These are phyloP conservation scores for Campaea margaritaria DNA, from an alignment of 2,888 invertebrate genomes.

Conservation along the genomic window DNA sequence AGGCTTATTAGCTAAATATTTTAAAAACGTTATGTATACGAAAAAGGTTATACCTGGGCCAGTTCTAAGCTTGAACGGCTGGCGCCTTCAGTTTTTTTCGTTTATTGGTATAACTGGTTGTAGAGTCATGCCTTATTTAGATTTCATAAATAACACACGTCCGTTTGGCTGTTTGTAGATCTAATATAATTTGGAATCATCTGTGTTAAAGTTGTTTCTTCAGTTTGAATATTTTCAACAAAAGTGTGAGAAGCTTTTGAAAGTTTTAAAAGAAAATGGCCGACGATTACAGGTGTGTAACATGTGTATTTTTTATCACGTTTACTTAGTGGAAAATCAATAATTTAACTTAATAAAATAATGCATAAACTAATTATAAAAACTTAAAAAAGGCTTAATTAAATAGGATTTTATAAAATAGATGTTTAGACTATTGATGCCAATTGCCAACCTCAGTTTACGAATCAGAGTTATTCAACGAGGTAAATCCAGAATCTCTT, in stretches of 20 bases:
- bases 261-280: slow-evolving; percentile 26
- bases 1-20: not conserved
- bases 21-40: not conserved
- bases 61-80: slow-evolving; percentile 1
- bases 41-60: not conserved
- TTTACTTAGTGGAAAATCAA: too few relatives aligned
- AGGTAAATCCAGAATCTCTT: too few relatives aligned
- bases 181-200: not conserved
- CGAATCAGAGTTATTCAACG: too few relatives aligned
- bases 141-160: not conserved
- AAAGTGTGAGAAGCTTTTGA: not conserved
- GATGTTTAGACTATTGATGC: too few relatives aligned
- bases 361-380: too few relatives aligned
- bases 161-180: not conserved
- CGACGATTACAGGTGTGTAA: slow-evolving; percentile 40
- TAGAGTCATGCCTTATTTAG: slow-evolving; percentile 2
- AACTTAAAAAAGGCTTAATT: too few relatives aligned
- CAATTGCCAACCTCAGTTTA: too few relatives aligned
- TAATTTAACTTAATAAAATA: too few relatives aligned
- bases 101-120: slow-evolving; percentile 15
- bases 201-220: too few relatives aligned
- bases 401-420: too few relatives aligned
- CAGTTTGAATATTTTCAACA: too few relatives aligned
- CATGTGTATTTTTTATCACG: not conserved
- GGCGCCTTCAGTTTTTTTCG: not conserved